phyloP scores from a whole-genome alignment of 2,797 vertebrate species.

The Myotis vivesi region DNA sequence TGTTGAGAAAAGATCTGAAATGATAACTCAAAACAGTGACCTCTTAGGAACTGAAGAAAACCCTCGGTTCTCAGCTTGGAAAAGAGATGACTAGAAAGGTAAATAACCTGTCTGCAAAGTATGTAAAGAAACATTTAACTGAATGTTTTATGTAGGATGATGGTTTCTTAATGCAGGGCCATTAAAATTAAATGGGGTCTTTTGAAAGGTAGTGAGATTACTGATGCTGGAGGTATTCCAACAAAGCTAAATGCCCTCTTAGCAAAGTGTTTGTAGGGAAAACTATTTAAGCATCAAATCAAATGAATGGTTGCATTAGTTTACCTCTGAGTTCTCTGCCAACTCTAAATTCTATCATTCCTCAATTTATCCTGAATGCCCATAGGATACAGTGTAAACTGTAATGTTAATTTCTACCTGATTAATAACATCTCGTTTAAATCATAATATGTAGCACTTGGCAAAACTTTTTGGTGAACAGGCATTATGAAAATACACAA shows the following conservation, averaged over 20 bases:
- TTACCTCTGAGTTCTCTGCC: neutral
- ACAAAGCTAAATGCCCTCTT: neutral
- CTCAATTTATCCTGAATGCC: neutral
- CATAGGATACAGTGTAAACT: neutral
- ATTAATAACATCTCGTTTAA: neutral
- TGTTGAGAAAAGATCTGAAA: slow-evolving; percentile 48
- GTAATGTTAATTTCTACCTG: neutral
- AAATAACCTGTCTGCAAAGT: neutral
- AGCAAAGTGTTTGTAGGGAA: neutral
- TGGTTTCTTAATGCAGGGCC: neutral
- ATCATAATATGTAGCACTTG: neutral
- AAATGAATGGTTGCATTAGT: neutral
- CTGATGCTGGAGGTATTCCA: neutral
- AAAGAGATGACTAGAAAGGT: neutral
- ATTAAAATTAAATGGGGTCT: neutral
- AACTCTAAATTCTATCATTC: neutral
- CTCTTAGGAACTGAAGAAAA: slow-evolving; percentile 8
- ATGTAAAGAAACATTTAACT: slow-evolving; percentile 7
- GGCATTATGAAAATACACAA: slow-evolving; percentile 48
- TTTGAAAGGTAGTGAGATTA: neutral
- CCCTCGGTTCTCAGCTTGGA: neutral
- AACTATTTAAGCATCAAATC: neutral
- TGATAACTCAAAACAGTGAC: slow-evolving; percentile 43
- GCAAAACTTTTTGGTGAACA: slow-evolving; percentile 15
- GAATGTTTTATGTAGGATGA: neutral